Conservation (phyloP, 1,140 invertebrate species). For the Amphibalanus amphitrite region DNA sequence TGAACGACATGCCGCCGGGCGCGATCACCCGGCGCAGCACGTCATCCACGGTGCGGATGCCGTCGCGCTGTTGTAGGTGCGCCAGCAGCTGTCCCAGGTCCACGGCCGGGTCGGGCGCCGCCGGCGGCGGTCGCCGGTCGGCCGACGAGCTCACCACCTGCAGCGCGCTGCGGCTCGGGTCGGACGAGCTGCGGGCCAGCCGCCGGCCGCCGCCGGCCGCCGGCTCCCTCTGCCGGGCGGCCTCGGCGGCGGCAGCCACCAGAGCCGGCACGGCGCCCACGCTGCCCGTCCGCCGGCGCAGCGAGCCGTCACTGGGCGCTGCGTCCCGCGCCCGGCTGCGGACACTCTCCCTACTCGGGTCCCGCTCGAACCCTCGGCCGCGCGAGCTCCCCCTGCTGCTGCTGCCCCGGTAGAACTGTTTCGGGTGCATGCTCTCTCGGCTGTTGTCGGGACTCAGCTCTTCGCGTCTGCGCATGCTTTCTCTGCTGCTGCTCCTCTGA, state of each 20-base stretch:
- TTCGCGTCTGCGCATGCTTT: too few relatives aligned
- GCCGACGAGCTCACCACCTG: neutral
- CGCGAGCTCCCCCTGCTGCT: too few relatives aligned
- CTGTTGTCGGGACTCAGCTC: too few relatives aligned
- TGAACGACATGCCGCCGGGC: conserved; percentile 78
- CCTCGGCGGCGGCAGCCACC: neutral
- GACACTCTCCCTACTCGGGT: too few relatives aligned
- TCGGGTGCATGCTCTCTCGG: too few relatives aligned
- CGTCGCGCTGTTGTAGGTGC: conserved; percentile 38
- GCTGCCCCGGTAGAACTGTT: too few relatives aligned
- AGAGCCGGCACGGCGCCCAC: neutral
- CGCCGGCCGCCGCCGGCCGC: too few relatives aligned
- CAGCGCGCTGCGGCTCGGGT: neutral
- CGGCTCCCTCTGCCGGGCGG: neutral
- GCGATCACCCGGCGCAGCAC: conserved; percentile 72
- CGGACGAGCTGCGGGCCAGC: neutral
- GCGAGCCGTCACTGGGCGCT: neutral
- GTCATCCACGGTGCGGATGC: conserved; percentile 67
- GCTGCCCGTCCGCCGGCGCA: neutral
- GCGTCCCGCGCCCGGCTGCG: too few relatives aligned
- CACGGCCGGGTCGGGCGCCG: neutral
- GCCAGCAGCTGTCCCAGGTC: conserved; percentile 20
- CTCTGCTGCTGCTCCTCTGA: too few relatives aligned
- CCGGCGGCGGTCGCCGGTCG: neutral
- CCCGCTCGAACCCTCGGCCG: too few relatives aligned